Evolutionary conservation across 2,888 invertebrate genomes (phyloP), one percentile per base, ranked within the genome.

Genomic region (Rhogogaster chlorosoma): DNA sequence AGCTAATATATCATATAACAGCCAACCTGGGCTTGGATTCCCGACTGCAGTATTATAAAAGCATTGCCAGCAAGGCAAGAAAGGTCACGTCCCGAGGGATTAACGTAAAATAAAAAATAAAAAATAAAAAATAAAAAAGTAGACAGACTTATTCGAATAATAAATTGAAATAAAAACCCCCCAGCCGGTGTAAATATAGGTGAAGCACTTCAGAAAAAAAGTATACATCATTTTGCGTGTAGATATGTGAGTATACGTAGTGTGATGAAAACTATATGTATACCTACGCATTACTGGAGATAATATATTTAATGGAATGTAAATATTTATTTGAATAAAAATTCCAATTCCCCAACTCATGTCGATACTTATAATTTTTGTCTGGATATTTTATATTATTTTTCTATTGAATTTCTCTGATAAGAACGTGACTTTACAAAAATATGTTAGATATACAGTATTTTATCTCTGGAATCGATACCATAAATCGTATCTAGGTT

Each of bases 1-100:
- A 80, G 80, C 80, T 80, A 80, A 80, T 80, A 80, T 80, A 80
- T 80, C 80, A 80, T 80, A 80, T 80, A 80, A 80, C 61, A 80
- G 64, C 61, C 80, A 64, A 80, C 80, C 61, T 61, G 64, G 64
- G 61, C 49, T 49, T 53, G 53, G 57, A 61, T 80, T 29, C 61
- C 32, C 71, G n/a, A 42, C 71, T 36, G n/a, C 49, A 73, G 71
- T 73, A 77, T 77, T 80, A 80, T 61, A 80, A 80, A 80, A 57
- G 36, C 61, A 80, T 80, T 80, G 38, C 80, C 64, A 80, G 61
- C 80, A 61, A 57, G 36, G 57, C 61, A 64, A 80, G 64, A 80
- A 80, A 80, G 80, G 80, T 80, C 64, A 80, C 80, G 80, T 61
- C 80, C 80, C n/a, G 15, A 80, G 38, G 64, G 80, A 38, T 61